These are phyloP conservation scores for Cryptotermes secundus DNA, from an alignment of 1,140 invertebrate species.

Conservation along the genomic window DNA sequence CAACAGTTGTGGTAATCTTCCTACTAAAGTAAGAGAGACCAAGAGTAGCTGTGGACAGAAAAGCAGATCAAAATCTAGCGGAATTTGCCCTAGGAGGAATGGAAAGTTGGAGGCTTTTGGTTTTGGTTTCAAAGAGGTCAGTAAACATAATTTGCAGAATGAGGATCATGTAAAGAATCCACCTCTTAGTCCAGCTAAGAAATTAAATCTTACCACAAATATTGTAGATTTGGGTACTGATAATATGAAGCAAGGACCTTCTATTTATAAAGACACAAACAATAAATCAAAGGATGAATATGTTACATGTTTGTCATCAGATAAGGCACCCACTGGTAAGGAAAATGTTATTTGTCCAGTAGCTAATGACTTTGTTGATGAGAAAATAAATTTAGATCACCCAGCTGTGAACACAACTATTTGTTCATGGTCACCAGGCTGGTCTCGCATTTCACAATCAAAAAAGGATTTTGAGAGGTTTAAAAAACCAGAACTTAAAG, in stretches of 20 bases:
- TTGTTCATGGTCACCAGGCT: background rate
- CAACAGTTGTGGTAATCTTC: background rate
- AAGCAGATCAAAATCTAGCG: background rate
- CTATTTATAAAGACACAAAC: background rate
- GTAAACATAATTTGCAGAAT: background rate
- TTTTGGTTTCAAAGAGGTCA: background rate
- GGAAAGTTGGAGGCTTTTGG: background rate
- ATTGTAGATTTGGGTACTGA: background rate
- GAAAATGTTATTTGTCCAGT: background rate
- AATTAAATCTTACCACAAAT: background rate
- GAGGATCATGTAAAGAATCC: background rate
- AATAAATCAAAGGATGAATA: background rate
- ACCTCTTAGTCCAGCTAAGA: background rate
- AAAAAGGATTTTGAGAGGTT: background rate
- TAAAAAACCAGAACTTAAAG: background rate
- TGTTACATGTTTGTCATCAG: background rate
- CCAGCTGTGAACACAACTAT: background rate
- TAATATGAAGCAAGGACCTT: background rate
- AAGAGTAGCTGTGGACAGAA: background rate
- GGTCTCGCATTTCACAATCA: conserved; percentile 6
- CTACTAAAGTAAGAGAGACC: background rate
- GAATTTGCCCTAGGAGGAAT: background rate
- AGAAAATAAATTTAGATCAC: background rate
- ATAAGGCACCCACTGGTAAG: background rate
- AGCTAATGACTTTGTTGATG: background rate